These are phyloP conservation scores for Lottia gigantea DNA, from an alignment of 2,888 invertebrate genomes.

Conservation along the genomic window DNA sequence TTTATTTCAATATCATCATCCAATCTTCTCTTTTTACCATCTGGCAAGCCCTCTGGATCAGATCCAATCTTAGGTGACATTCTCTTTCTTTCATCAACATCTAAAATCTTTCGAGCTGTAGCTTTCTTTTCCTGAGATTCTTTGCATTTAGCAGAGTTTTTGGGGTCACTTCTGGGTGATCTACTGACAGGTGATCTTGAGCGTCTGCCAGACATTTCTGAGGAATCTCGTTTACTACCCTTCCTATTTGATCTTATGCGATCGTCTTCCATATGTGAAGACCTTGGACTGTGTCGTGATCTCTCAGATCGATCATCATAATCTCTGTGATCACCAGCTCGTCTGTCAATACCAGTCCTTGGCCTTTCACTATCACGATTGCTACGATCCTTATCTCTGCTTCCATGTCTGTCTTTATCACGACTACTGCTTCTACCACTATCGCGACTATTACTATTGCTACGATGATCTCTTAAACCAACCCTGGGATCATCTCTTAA, in stretches of 20 bases:
- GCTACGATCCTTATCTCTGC: conserved; percentile 13
- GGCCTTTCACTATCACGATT: conserved; percentile 24
- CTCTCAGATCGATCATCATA: conserved; percentile 25
- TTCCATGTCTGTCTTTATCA: conserved; percentile 13
- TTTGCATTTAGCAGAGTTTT: neutral
- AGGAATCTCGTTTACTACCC: conserved; percentile 15
- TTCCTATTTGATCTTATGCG: conserved; percentile 20
- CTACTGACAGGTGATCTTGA: conserved; percentile 31
- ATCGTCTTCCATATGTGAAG: conserved; percentile 23
- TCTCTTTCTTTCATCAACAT: conserved; percentile 5
- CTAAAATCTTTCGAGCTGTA: neutral
- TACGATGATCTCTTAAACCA: conserved; percentile 15
- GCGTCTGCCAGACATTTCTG: conserved; percentile 26
- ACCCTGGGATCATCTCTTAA: conserved; percentile 3
- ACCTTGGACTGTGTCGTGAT: conserved; percentile 20
- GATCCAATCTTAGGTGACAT: neutral
- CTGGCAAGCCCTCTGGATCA: neutral
- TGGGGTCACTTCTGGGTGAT: conserved; percentile 3
- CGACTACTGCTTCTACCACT: conserved; percentile 9
- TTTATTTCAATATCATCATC: neutral
- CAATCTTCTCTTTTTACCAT: conserved; percentile 2
- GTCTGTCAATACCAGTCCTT: neutral
- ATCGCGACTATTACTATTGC: conserved; percentile 16
- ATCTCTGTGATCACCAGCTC: conserved; percentile 14
- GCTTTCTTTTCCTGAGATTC: too few relatives aligned